These are phyloP conservation scores for Paradisaea rubra DNA, from an alignment of 2,113 vertebrate species.

Conservation along the genomic window DNA sequence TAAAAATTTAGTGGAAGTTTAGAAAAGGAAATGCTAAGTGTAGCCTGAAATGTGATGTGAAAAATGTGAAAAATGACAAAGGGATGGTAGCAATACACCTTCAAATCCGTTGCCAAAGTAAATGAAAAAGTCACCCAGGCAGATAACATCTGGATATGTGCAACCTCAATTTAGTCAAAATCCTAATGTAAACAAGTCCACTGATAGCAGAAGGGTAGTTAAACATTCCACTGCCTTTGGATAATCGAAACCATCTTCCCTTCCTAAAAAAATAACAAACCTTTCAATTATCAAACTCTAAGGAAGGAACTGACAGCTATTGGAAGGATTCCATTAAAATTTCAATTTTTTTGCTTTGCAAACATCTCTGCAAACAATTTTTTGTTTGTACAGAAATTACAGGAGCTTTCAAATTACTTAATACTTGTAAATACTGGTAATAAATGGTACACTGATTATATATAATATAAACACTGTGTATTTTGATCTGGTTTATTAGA, in stretches of 20 bases:
- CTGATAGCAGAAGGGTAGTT: conserved; percentile 71
- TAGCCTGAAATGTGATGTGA: not conserved
- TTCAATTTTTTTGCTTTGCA: not conserved
- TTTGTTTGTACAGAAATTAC: not conserved
- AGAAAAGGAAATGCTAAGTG: not conserved
- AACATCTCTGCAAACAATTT: conserved; percentile 14
- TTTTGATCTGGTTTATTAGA: not conserved
- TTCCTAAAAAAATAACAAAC: conserved; percentile 34
- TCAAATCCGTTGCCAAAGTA: conserved; percentile 45
- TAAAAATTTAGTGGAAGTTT: not conserved
- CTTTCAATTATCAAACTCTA: conserved; percentile 53
- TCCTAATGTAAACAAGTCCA: conserved; percentile 71
- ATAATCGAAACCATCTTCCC: conserved; percentile 74
- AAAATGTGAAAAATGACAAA: conserved; percentile 26
- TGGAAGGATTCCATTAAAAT: conserved; percentile 41
- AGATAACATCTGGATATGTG: conserved; percentile 75
- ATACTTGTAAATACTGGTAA: not conserved
- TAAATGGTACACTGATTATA: not conserved
- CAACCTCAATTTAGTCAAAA: conserved; percentile 74
- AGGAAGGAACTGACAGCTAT: conserved; percentile 49
- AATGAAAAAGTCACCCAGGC: conserved; percentile 47
- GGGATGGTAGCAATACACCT: conserved; percentile 51
- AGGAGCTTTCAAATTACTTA: not conserved
- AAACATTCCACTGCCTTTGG: conserved; percentile 70
- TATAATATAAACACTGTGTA: not conserved